Conservation (phyloP, 2,797 vertebrate genomes). For the Enoplosus armatus region DNA sequence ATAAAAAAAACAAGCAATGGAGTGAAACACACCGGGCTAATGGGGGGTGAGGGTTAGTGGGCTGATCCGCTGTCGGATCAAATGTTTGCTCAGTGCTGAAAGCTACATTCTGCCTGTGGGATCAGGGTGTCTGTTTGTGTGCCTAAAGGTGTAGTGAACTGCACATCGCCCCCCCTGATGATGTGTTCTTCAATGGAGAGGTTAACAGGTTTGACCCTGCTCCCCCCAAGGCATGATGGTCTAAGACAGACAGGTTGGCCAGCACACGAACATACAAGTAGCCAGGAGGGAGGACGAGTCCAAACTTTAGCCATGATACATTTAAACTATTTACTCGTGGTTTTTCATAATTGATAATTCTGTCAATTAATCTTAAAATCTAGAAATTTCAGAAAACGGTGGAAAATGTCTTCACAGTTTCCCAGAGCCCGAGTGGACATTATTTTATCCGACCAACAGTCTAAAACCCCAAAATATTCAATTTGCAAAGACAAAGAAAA, state of each 20-base stretch:
- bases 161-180: constrained; percentile 51
- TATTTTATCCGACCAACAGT: not conserved
- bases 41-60: constrained; percentile 44
- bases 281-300: not conserved
- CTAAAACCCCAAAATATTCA: not conserved
- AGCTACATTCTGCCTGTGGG: constrained; percentile 71
- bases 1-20: constrained; percentile 34
- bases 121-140: constrained; percentile 62
- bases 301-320: not conserved
- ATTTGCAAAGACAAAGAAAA: not conserved
- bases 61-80: constrained; percentile 57
- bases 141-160: constrained; percentile 65
- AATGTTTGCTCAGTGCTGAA: constrained; percentile 75
- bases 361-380: not conserved
- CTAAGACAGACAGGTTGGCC: constrained; percentile 51
- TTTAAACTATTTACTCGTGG: not conserved
- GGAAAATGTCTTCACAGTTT: not conserved
- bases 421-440: not conserved
- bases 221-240: constrained; percentile 23
- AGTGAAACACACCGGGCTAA: constrained; percentile 37
- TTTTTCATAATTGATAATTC: not conserved
- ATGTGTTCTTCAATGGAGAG: constrained; percentile 74
- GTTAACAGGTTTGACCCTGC: constrained; percentile 85
- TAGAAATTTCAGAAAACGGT: not conserved
- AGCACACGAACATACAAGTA: constrained; percentile 30